These are phyloP conservation scores for Erebia epiphron DNA, from an alignment of 2,888 invertebrate genomes.

Conservation along the genomic window DNA sequence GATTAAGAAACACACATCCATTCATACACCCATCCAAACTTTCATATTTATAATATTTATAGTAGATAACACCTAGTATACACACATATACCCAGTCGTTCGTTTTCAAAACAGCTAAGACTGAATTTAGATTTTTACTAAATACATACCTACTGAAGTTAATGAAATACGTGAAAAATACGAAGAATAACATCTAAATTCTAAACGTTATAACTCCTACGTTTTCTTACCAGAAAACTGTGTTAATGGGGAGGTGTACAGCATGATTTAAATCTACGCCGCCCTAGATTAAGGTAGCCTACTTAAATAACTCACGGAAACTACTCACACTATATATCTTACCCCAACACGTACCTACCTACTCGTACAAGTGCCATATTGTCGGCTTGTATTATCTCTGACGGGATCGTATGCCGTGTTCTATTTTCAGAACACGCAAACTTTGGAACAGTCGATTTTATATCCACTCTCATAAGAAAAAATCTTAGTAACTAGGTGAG, in stretches of 20 bases:
- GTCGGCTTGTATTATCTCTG: conserved; percentile 32
- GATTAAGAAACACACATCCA: too few species aligned
- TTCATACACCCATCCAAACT: too few species aligned
- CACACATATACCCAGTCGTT: too few species aligned
- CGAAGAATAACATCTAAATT: too few species aligned
- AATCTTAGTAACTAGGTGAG: background rate
- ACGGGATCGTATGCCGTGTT: conserved; percentile 22
- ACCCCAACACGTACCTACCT: conserved; percentile 17
- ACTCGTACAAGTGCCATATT: conserved; percentile 26
- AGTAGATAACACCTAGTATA: too few species aligned
- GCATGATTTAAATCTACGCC: conserved; percentile 42
- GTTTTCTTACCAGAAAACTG: conserved; percentile 30
- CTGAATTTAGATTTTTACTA: background rate
- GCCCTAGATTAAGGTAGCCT: conserved; percentile 44
- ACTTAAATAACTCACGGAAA: conserved; percentile 41
- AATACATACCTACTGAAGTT: too few species aligned
- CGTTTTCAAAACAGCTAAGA: background rate
- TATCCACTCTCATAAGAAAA: background rate
- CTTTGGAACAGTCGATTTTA: background rate
- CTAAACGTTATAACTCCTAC: conserved; percentile 15
- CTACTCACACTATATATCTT: conserved; percentile 34
- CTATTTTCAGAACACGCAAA: conserved; percentile 22
- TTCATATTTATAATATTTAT: too few species aligned
- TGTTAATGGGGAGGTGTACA: conserved; percentile 37
- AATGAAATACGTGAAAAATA: background rate